These are phyloP conservation scores for Acromyrmex heyeri DNA, from an alignment of 1,140 invertebrate species.

Conservation along the genomic window DNA sequence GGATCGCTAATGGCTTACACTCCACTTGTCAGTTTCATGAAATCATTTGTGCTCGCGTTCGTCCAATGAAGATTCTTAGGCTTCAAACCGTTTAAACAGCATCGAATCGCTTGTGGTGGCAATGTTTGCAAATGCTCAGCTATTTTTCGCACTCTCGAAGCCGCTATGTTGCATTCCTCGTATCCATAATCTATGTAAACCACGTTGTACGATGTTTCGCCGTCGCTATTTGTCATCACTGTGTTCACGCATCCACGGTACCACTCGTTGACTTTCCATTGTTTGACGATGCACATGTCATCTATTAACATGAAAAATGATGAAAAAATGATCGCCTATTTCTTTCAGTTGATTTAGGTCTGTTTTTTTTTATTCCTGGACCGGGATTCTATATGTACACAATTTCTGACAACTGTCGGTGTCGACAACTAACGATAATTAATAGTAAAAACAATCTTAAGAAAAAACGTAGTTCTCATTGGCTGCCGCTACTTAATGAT, in stretches of 20 bases:
- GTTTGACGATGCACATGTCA: conserved; percentile 84
- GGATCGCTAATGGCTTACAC: conserved; percentile 80
- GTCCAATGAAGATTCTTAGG: conserved; percentile 85
- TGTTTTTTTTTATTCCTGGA: no score
- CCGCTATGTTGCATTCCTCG: conserved; percentile 62
- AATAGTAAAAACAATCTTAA: no score
- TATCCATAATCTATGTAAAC: conserved; percentile 79
- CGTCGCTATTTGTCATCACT: background rate
- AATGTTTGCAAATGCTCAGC: conserved; percentile 74
- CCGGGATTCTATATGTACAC: no score
- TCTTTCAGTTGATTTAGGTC: no score
- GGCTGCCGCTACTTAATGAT: no score
- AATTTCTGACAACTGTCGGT: no score
- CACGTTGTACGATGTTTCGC: conserved; percentile 63
- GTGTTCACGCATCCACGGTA: conserved; percentile 73
- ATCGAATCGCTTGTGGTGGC: conserved; percentile 83
- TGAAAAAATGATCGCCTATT: background rate
- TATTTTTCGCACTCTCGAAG: conserved; percentile 67
- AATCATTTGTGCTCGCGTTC: conserved; percentile 80
- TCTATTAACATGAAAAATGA: conserved; percentile 74
- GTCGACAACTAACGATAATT: no score
- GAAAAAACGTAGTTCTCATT: no score
- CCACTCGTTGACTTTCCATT: conserved; percentile 73
- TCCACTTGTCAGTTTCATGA: conserved; percentile 83
- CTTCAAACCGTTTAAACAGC: conserved; percentile 83